These are phyloP conservation scores for Rhabdornis inornatus DNA, from an alignment of 2,113 vertebrate genomes.

Conservation along the genomic window DNA sequence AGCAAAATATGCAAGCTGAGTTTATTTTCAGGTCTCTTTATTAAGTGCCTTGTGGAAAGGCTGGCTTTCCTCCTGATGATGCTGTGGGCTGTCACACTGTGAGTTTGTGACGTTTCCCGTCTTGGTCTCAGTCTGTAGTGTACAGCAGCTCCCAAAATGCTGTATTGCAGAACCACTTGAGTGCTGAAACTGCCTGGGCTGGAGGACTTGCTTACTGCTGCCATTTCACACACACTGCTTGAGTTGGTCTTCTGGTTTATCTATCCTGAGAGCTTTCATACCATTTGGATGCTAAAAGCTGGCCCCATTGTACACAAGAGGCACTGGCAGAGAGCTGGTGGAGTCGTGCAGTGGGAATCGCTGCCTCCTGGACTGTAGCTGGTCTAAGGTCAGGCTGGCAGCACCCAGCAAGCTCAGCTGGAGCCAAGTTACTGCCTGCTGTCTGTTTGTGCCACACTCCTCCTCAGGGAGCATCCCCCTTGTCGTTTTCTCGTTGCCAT, in stretches of 20 bases:
- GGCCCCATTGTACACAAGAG: background rate
- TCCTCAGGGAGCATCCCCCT: background rate
- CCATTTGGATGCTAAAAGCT: background rate
- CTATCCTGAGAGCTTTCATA: background rate
- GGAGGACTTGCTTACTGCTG: background rate
- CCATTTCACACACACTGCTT: background rate
- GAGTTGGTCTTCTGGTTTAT: background rate
- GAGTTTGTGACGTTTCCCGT: background rate
- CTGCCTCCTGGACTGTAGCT: background rate
- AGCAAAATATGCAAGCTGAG: background rate
- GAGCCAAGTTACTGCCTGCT: background rate
- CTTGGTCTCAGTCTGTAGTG: background rate
- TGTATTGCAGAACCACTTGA: accelerated
- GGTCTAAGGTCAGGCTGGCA: background rate
- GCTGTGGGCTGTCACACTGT: background rate
- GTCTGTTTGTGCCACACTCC: background rate
- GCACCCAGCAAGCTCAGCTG: background rate
- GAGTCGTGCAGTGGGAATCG: accelerated
- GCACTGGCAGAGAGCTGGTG: background rate
- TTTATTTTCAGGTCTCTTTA: background rate
- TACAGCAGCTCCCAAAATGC: background rate
- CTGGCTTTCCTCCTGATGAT: background rate
- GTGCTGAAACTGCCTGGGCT: background rate
- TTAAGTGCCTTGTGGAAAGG: background rate
- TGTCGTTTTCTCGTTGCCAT: background rate